A percentile compares a stretch with the other conserved stretches of the same genome.
These are phyloP conservation scores for Hystrix cristata DNA, from an alignment of 2,113 vertebrate genomes.

Conservation along the genomic window DNA sequence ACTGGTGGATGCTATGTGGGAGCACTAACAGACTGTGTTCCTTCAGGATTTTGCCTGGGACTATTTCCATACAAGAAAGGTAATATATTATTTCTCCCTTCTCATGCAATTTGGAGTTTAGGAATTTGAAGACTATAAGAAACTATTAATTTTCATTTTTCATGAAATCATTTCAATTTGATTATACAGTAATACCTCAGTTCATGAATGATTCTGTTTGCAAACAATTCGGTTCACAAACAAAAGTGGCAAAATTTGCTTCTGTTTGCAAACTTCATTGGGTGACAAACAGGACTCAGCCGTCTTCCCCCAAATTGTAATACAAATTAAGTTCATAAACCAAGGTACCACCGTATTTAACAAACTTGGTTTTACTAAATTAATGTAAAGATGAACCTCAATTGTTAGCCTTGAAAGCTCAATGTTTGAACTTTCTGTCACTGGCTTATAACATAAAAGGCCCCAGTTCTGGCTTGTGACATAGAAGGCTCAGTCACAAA, in stretches of 20 bases:
- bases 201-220: not conserved
- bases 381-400: constrained; percentile 8
- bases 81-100: not conserved
- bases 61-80: not conserved
- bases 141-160: constrained; percentile 48
- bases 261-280: not conserved
- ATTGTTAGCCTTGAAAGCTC: not conserved
- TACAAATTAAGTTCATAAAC: not conserved
- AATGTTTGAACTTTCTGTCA: not conserved
- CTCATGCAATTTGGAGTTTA: not conserved
- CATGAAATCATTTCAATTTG: constrained; percentile 30
- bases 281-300: not conserved
- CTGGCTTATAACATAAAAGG: not conserved
- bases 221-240: not conserved
- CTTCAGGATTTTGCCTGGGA: not conserved
- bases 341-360: not conserved
- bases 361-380: not conserved
- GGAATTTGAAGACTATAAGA: constrained; percentile 6
- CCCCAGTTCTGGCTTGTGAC: not conserved
- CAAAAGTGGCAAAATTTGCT: not conserved
- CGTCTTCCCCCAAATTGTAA: not conserved
- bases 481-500: not conserved
- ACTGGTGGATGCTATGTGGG: not conserved
- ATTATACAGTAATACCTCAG: not conserved
- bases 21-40: not conserved